These are phyloP conservation scores for Sardina pilchardus DNA, from an alignment of 2,113 vertebrate species.

Conservation along the genomic window DNA sequence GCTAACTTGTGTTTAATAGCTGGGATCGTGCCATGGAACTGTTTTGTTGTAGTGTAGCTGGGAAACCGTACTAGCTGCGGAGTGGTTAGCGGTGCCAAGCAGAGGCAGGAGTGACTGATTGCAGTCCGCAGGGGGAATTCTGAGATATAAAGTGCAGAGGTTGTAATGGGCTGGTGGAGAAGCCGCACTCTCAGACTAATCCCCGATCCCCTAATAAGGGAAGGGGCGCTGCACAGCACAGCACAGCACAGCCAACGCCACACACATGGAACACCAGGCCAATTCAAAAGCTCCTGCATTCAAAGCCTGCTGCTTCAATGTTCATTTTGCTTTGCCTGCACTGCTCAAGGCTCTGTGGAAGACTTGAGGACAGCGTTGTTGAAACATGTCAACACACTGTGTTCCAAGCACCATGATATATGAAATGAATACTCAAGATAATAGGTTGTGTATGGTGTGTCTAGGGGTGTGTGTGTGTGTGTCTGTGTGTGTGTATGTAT, in stretches of 20 bases:
- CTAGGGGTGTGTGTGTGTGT: slow-evolving; percentile 16
- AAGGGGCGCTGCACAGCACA: neutral
- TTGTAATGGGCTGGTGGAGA: neutral
- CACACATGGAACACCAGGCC: neutral
- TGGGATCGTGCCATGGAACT: neutral
- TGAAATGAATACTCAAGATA: neutral
- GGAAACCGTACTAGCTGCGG: neutral
- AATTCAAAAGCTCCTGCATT: neutral
- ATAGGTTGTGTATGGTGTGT: neutral
- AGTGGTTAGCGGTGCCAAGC: neutral
- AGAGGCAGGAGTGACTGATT: neutral
- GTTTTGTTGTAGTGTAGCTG: neutral
- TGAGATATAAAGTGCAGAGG: neutral
- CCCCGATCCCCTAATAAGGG: neutral
- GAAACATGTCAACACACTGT: neutral
- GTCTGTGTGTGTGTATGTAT: neutral
- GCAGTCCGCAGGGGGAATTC: neutral
- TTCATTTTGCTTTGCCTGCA: neutral
- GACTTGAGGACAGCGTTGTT: neutral
- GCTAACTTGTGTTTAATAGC: neutral
- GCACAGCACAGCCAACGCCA: neutral
- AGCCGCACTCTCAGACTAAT: neutral
- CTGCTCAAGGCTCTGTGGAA: neutral
- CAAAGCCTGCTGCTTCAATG: neutral
- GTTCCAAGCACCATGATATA: neutral